A percentile compares a stretch with the other conserved stretches of the same genome.
Evolutionary conservation across 2,888 invertebrate species (phyloP).

Genomic region (Agelastica alni): DNA sequence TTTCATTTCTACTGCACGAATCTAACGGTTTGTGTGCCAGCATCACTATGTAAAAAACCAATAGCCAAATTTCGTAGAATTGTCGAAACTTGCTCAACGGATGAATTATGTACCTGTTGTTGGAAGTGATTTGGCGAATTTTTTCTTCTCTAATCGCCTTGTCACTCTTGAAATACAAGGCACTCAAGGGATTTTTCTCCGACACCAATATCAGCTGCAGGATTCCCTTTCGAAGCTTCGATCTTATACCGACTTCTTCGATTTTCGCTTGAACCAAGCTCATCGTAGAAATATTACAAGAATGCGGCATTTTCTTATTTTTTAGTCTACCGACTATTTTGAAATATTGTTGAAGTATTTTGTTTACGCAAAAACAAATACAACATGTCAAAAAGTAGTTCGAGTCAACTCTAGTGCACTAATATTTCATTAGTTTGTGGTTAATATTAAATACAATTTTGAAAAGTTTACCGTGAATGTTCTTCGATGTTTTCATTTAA

Average conservation of each 20-base stretch:
- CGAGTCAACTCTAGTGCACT: too few species aligned
- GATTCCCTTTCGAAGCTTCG: background rate
- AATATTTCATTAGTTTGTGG: too few species aligned
- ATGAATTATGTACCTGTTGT: conserved; percentile 31
- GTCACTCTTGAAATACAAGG: conserved; percentile 30
- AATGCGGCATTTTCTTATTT: background rate
- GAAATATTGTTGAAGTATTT: background rate
- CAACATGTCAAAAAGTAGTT: too few species aligned
- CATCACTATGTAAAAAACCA: conserved; percentile 27
- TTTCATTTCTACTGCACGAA: background rate
- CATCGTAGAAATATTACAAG: background rate
- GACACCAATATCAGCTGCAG: conserved; percentile 7
- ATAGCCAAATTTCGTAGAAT: conserved; percentile 30
- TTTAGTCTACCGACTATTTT: background rate
- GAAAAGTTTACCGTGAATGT: too few species aligned
- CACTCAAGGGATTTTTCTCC: background rate
- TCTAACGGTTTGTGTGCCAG: conserved; percentile 28
- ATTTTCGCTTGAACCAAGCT: background rate
- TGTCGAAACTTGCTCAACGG: conserved; percentile 36
- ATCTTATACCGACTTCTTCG: background rate
- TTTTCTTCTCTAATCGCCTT: conserved; percentile 30
- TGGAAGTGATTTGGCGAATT: conserved; percentile 27
- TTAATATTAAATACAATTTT: too few species aligned
- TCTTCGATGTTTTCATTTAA: too few species aligned
- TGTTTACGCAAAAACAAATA: background rate